These are phyloP conservation scores for Polyploca ridens DNA, from an alignment of 2,888 invertebrate species.

Conservation along the genomic window DNA sequence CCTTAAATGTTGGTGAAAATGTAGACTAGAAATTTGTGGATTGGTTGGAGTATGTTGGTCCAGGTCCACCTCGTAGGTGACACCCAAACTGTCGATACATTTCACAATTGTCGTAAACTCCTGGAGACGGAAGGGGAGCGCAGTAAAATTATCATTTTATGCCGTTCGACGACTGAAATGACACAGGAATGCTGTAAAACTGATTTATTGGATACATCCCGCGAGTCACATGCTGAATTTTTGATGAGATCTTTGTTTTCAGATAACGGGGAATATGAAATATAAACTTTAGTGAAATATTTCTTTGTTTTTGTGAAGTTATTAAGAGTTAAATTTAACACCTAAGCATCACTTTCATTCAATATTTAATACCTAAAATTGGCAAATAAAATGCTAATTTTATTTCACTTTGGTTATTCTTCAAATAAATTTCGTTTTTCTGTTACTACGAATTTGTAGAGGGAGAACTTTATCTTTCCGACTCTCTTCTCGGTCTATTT, in stretches of 20 bases:
- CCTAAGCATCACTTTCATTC: no score
- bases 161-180: constrained; percentile 84
- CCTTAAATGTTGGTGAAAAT: constrained; percentile 43
- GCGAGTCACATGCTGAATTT: constrained; percentile 81
- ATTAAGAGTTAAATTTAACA: no score
- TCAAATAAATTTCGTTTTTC: no score
- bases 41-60: constrained; percentile 42
- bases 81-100: constrained; percentile 83
- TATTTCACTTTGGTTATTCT: no score
- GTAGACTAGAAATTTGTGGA: constrained; percentile 37
- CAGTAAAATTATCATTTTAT: constrained; percentile 85
- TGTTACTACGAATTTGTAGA: no score
- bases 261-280: constrained; percentile 52
- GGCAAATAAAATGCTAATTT: no score
- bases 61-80: constrained; percentile 75
- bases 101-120: constrained; percentile 84
- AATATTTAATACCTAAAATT: no score
- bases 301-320: background rate
- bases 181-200: constrained; percentile 84
- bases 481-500: no score
- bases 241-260: constrained; percentile 80
- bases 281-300: constrained; percentile 13
- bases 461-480: no score
- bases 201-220: constrained; percentile 83
- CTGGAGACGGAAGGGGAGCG: constrained; percentile 81